Evolutionary conservation across 2,113 vertebrate species (phyloP), one percentile per base, ranked within the genome.

Genomic region (Oreochromis tanganicae): DNA sequence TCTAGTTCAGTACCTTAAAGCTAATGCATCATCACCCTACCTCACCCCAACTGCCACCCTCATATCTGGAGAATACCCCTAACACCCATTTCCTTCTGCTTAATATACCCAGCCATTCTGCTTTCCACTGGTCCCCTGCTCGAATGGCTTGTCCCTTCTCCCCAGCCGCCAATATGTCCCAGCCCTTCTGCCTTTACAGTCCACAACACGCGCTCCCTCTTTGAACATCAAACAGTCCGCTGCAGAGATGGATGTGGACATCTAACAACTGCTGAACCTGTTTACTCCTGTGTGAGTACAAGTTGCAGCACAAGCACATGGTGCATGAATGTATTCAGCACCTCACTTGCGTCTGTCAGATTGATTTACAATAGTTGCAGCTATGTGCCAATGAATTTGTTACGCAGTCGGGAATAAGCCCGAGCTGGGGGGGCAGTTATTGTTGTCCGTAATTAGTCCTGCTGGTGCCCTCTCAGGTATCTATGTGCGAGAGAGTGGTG

Each of bases 391-490:
- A 61, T 90, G 86, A 90, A 89, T 95, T 85, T 91, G 88, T 89
- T 68, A 82, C 81, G 52, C 87, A 59, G 88, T 82, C 27, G n/a
- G 88, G 83, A 87, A 85, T 61, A 24, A 21, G 63, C 73, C 1
- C 38, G 36, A 41, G 55, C 86, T 63, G 24, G 14, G n/a, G 75
- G 87, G 73, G 86, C 56, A 71, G 59, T 91, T 85, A 90, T 85
- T 93, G 91, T 89, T 86, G 86, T 86, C 78, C 85, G 73, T 95
- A 92, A 96, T 96, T 95, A 93, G 92, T 89, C 89, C 92, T 92
- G 85, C 84, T 80, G 93, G 90, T 87, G 83, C 61, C 68, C 46
- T 91, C 89, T 83, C 63, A 88, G 79, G 85, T 93, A 71, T 36
- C 38, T 59, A 14, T 71, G 80, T 61, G 87, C 63, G 38, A 78